Conservation (phyloP, 2,888 invertebrate genomes). For the Torymus tubicola region DNA sequence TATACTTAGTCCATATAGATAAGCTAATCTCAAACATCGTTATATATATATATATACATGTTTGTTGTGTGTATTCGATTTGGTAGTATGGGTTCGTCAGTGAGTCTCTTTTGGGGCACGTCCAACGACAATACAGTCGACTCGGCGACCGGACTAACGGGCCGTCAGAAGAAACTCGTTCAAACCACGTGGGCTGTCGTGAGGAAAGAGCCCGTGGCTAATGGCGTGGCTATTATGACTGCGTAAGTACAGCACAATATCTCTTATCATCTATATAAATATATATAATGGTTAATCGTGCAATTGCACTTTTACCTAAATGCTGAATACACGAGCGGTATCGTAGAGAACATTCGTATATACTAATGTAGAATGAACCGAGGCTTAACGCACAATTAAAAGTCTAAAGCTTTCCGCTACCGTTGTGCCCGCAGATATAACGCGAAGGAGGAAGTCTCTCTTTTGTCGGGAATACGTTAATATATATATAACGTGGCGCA, state of each 20-base stretch:
- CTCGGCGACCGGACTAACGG: constrained; percentile 75
- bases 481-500: not conserved
- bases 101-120: constrained; percentile 65
- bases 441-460: too few relatives aligned
- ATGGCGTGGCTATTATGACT: constrained; percentile 76
- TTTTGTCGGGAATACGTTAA: too few relatives aligned
- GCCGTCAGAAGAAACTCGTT: constrained; percentile 75
- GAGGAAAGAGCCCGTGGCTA: constrained; percentile 75
- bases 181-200: constrained; percentile 76
- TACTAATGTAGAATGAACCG: too few relatives aligned
- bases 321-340: too few relatives aligned
- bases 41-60: too few relatives aligned
- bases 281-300: too few relatives aligned
- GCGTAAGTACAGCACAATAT: constrained; percentile 71
- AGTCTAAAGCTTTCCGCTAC: not conserved
- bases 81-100: constrained; percentile 66
- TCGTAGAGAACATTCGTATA: too few relatives aligned
- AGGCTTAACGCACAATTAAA: too few relatives aligned
- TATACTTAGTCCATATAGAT: too few relatives aligned
- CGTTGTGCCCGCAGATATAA: too few relatives aligned
- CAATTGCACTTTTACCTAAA: too few relatives aligned
- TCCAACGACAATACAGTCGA: constrained; percentile 69
- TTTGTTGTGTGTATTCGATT: not conserved
- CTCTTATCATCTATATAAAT: not conserved
- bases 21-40: too few relatives aligned